phyloP scores from a whole-genome alignment of 2,113 vertebrate genomes.

The Budorcas taxicolor region DNA sequence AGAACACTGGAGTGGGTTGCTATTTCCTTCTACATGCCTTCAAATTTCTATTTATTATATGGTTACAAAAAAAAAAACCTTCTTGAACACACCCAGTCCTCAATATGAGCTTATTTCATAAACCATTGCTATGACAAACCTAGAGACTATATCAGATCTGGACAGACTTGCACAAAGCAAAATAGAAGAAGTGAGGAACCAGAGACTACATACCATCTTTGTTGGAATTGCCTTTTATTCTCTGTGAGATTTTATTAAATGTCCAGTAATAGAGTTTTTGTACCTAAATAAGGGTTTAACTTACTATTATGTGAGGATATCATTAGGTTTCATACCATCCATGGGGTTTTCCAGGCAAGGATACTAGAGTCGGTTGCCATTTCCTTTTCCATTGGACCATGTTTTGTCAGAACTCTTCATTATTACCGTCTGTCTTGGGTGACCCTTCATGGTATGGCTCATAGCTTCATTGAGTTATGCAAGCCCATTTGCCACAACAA shows the following conservation, averaged over 20 bases:
- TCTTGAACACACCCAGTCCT: background rate
- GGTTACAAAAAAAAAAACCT: background rate
- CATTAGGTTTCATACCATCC: background rate
- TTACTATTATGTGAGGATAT: background rate
- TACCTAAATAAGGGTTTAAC: background rate
- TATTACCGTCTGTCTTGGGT: background rate
- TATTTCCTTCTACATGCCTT: too few species aligned
- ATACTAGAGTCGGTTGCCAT: background rate
- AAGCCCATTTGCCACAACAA: background rate
- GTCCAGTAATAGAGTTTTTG: background rate
- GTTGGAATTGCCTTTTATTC: background rate
- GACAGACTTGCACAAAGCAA: background rate
- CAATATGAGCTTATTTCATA: background rate
- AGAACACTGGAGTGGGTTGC: too few species aligned
- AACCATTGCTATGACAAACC: background rate
- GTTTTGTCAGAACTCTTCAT: background rate
- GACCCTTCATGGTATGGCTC: background rate
- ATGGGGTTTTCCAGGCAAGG: background rate
- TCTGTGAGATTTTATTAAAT: background rate
- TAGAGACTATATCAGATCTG: background rate
- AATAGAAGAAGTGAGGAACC: background rate
- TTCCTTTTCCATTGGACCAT: background rate
- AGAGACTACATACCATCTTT: background rate
- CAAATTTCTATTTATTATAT: too few species aligned
- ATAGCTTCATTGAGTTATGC: background rate